Percentiles rank a stretch among this genome's conserved stretches.
These are phyloP conservation scores for Buphagus erythrorhynchus DNA, from an alignment of 2,797 vertebrate genomes.

Conservation along the genomic window DNA sequence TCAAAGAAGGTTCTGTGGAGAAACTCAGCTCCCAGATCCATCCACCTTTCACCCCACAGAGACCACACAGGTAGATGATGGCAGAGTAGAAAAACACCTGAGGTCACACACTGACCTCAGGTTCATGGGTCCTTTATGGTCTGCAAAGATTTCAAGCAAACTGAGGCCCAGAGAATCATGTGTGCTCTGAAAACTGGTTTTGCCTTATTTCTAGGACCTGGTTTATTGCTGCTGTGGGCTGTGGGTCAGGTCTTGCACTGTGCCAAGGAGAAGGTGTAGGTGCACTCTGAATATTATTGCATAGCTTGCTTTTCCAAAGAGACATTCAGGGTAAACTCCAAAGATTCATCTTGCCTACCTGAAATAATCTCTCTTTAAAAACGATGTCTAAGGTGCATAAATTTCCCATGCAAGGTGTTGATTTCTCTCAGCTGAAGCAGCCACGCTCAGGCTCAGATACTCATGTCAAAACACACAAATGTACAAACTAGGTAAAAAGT, in stretches of 20 bases:
- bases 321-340: not conserved
- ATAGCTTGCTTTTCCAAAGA: not conserved
- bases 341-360: not conserved
- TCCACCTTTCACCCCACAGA: not conserved
- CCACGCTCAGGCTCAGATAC: not conserved
- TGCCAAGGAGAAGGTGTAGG: rapidly evolving
- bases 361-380: not conserved
- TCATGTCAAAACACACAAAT: not conserved
- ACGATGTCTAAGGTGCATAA: rapidly evolving
- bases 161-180: not conserved
- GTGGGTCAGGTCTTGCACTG: not conserved
- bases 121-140: rapidly evolving
- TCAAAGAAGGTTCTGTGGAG: not conserved
- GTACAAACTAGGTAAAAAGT: not conserved
- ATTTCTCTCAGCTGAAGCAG: not conserved
- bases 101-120: not conserved
- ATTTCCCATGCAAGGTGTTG: not conserved
- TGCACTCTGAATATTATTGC: not conserved
- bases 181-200: not conserved
- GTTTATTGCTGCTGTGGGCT: not conserved
- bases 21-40: not conserved
- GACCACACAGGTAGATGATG: not conserved
- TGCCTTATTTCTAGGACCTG: not conserved
- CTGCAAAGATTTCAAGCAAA: not conserved
- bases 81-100: not conserved